Base-by-base conservation (phyloP, 1,140 invertebrate genomes). In the Coelopa frigida region DNA sequence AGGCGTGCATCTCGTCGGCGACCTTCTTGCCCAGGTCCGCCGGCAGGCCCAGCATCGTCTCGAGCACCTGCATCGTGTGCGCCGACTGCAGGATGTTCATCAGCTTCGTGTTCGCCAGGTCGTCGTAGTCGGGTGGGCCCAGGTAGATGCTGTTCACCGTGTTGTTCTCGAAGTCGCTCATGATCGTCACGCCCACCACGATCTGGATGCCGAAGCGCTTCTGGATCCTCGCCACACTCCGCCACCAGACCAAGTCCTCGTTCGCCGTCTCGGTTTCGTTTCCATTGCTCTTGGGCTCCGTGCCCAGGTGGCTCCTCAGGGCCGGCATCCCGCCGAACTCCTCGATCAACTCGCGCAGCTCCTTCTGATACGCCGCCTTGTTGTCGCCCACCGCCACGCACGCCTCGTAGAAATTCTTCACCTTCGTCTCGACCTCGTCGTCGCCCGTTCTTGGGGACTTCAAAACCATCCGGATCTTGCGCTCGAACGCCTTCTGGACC, bases 241-340 rank as follows among this genome's bases (percentile, higher is more conserved):
- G 48, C 62, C 61, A 65, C 62, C 59, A 66, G 22, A 31, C 51
- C 12, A 62, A 62, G 6, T 53, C 24, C 10, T 39, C 35, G 12
- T 60, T 54, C 58, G 53, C 59, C 1, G 18, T 15, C 5, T 33
- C 32, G 0, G 49, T 53, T n/a, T n/a, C n/a, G n/a, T n/a, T n/a
- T n/a, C n/a, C n/a, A 21, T 21, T 14, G 7, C 15, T 22, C 24
- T 18, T 38, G 3, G 14, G 21, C 5, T 48, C 29, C 38, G 40
- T 17, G 21, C 5, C 42, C 29, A 32, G 40, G 14, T 49, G 32
- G 20, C 26, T 46, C n/a, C 80, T 75, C 4, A 61, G n/a, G 0
- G 44, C 32, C 0, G 61, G 61, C 1, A 61, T 22, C 8, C 50
- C 47, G 0, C 56, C 57, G 24, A 39, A 62, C 24, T 65, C 57